phyloP scores from a whole-genome alignment of 1,140 invertebrate species.

The Penaeus vannamei region DNA sequence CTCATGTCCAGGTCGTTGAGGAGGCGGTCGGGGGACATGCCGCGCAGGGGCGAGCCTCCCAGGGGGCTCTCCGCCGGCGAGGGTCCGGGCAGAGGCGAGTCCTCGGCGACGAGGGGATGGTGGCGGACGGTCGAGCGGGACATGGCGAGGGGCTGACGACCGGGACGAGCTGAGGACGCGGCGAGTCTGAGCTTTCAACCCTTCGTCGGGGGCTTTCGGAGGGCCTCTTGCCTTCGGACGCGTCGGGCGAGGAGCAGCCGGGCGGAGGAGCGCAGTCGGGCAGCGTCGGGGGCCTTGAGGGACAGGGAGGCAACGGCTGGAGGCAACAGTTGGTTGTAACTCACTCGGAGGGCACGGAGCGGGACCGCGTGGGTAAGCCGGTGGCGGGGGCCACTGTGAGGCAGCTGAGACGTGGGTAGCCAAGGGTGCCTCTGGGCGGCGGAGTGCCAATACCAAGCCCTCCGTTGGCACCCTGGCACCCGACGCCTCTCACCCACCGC shows the following conservation, averaged over 20 bases:
- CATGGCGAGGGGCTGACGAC: conserved; percentile 31
- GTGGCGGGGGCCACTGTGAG: too few relatives aligned
- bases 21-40: conserved; percentile 57
- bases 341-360: not conserved
- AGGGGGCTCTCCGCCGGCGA: conserved; percentile 1
- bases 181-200: not conserved
- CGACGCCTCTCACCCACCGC: too few relatives aligned
- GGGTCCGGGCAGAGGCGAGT: conserved; percentile 42
- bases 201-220: too few relatives aligned
- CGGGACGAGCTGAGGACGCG: not conserved
- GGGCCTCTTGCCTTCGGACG: too few relatives aligned
- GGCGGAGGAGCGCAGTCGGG: too few relatives aligned
- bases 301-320: not conserved
- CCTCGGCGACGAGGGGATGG: conserved; percentile 62
- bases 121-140: conserved; percentile 56
- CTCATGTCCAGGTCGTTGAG: conserved; percentile 50
- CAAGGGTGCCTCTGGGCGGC: too few relatives aligned
- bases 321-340: not conserved
- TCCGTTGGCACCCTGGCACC: too few relatives aligned
- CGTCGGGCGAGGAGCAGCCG: too few relatives aligned
- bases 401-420: too few relatives aligned
- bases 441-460: too few relatives aligned
- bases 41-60: conserved; percentile 28
- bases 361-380: too few relatives aligned
- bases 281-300: not conserved